Evolutionary conservation across 2,797 vertebrate species (phyloP).

Genomic region (Fistularia commersonii): DNA sequence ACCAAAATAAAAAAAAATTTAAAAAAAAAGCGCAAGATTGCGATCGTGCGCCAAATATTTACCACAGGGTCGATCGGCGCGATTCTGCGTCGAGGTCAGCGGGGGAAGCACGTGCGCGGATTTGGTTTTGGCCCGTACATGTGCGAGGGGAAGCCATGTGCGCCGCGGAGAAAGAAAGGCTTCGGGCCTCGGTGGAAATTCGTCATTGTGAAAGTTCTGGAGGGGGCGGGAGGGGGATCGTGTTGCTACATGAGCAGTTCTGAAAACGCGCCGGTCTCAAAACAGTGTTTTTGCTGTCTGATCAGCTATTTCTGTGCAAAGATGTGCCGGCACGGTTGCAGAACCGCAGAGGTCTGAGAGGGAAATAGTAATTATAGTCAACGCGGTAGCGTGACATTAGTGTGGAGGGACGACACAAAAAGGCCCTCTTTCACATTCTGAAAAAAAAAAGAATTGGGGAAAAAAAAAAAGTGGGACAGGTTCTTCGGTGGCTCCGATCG

Average conservation of each 20-base stretch:
- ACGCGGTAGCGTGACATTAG: constrained; percentile 34
- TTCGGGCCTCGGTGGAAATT: not conserved
- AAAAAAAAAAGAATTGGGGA: too few relatives aligned
- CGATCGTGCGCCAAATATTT: too few relatives aligned
- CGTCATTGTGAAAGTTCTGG: constrained; percentile 51
- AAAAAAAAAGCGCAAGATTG: too few relatives aligned
- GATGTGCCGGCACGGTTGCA: constrained; percentile 24
- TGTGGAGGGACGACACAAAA: constrained; percentile 25
- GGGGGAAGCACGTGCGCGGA: not conserved
- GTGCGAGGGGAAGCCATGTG: constrained; percentile 26
- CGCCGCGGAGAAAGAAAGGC: not conserved
- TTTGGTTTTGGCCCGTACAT: constrained; percentile 11
- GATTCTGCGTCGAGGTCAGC: too few relatives aligned
- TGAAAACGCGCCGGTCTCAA: constrained; percentile 47
- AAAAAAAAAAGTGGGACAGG: too few relatives aligned
- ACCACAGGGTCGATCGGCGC: too few relatives aligned
- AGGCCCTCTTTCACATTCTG: constrained; percentile 24
- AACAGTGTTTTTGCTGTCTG: constrained; percentile 50
- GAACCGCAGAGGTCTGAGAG: constrained; percentile 37
- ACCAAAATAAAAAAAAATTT: too few relatives aligned
- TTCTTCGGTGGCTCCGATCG: too few relatives aligned
- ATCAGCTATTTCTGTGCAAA: constrained; percentile 66
- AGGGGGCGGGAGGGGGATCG: constrained; percentile 38
- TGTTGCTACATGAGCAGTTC: constrained; percentile 47
- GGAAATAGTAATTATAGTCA: constrained; percentile 44